Evolutionary conservation across 2,888 invertebrate genomes (phyloP), one percentile per base, ranked within the genome.

Genomic region (Choristoneura rosaceana): DNA sequence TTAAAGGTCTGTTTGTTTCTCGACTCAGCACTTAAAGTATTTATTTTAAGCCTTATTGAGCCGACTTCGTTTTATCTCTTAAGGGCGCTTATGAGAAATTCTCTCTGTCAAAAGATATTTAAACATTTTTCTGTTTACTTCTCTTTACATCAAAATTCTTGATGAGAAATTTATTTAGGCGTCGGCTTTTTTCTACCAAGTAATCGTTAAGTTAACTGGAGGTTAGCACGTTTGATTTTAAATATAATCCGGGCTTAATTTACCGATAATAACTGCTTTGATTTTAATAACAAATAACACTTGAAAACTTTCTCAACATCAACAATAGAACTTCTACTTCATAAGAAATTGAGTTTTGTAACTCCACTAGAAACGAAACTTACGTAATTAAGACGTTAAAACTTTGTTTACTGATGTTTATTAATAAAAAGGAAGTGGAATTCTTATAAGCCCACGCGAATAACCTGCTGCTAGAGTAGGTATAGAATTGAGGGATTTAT

Each of bases 1-100:
- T 88, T 87, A 87, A 85, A 81, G 76, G 78, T 76, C 81, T 84
- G 82, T 84, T 84, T 84, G 81, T 84, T 82, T 82, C 79, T 78
- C 78, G 77, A 80, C 76, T 78, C 74, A 80, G 79, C 82, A 86
- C 82, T 86, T 83, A 80, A 85, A 80, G 80, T 85, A 82, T 86
- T 87, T 84, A 82, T 85, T 82, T 78, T 82, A 83, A 87, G 83
- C 83, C 80, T 83, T 83, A 85, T 83, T 83, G 76, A 74, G 74
- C 75, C 74, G 75, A 74, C 77, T 78, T 71, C 71, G 74, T 74
- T 76, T 76, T 74, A 76, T 76, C 76, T 74, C 70, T 83, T 84
- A 76, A 80, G 78, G 78, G 78, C 75, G 77, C 77, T 84, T 85
- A 83, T 82, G 79, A 75, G 66, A 71, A 75, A 71, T 71, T 71